A percentile compares a stretch with the other conserved stretches of the same genome.
phyloP scores from a whole-genome alignment of 2,797 vertebrate species.

The Taenioides sp. region DNA sequence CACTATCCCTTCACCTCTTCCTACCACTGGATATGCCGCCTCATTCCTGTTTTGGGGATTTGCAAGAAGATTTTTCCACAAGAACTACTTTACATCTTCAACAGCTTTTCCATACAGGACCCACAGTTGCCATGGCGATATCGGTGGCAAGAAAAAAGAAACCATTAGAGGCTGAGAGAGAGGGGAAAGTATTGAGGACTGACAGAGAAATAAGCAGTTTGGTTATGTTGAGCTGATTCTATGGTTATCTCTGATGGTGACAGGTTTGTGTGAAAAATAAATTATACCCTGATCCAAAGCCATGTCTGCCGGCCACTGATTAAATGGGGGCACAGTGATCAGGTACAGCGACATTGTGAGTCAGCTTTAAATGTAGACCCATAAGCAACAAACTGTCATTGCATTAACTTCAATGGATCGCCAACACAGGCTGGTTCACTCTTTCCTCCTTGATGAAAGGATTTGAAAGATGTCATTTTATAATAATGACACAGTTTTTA shows the following conservation, averaged over 20 bases:
- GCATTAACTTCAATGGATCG: background rate
- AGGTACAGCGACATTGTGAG: background rate
- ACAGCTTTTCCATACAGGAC: conserved; percentile 63
- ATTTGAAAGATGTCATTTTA: no score
- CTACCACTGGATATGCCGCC: conserved; percentile 56
- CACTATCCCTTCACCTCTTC: conserved; percentile 50
- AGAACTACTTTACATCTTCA: conserved; percentile 67
- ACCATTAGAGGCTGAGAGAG: background rate
- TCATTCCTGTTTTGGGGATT: conserved; percentile 73
- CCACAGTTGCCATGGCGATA: conserved; percentile 80
- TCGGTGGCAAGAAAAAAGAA: conserved; percentile 43
- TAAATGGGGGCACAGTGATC: conserved; percentile 66
- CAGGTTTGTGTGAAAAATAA: conserved; percentile 49
- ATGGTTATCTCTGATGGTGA: conserved; percentile 66
- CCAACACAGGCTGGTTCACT: background rate
- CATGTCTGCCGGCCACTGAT: conserved; percentile 55
- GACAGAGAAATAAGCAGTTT: conserved; percentile 77
- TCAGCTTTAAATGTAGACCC: background rate
- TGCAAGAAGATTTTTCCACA: conserved; percentile 72
- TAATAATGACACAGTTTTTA: no score
- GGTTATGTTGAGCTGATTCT: conserved; percentile 75
- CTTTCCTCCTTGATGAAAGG: background rate
- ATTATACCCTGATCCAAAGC: conserved; percentile 65
- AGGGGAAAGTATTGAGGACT: conserved; percentile 63
- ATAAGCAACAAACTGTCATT: background rate